These are phyloP conservation scores for Coelopa pilipes DNA, from an alignment of 2,888 invertebrate genomes.

Conservation along the genomic window DNA sequence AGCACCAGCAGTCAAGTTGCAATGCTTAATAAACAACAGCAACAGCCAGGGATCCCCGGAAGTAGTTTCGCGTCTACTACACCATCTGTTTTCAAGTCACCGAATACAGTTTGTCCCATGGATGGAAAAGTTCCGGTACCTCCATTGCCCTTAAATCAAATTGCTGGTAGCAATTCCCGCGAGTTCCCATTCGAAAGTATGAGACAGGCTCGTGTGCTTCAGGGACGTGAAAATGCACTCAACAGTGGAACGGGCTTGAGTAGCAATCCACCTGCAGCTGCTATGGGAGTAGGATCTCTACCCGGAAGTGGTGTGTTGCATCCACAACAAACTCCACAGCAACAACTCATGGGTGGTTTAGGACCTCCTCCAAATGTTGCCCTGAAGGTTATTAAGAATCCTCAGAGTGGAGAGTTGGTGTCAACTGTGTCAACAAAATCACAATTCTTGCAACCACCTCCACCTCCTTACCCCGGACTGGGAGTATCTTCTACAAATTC, in stretches of 20 bases:
- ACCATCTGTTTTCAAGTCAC: conserved; percentile 73
- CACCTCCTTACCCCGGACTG: conserved; percentile 63
- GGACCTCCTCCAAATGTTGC: conserved; percentile 57
- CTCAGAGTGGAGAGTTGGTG: conserved; percentile 52
- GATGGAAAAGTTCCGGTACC: conserved; percentile 76
- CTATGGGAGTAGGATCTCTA: conserved; percentile 28
- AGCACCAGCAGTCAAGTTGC: conserved; percentile 45
- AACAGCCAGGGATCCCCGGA: conserved; percentile 46
- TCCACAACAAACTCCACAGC: conserved; percentile 40
- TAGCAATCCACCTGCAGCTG: conserved; percentile 33
- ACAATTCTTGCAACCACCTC: conserved; percentile 63
- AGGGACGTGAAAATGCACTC: conserved; percentile 69
- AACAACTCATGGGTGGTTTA: conserved; percentile 50
- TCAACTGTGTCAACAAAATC: conserved; percentile 52
- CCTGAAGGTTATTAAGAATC: conserved; percentile 57
- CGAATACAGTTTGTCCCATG: conserved; percentile 89
- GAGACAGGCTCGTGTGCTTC: conserved; percentile 89
- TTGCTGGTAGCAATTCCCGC: conserved; percentile 62
- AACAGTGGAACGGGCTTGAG: conserved; percentile 19
- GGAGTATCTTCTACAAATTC: conserved; percentile 42
- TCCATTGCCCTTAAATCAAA: conserved; percentile 68
- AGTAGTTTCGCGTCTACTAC: conserved; percentile 42
- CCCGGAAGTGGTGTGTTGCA: conserved; percentile 19
- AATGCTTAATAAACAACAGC: conserved; percentile 41
- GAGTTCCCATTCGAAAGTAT: conserved; percentile 90